Percentiles rank a stretch among this genome's conserved stretches.
These are phyloP conservation scores for Gasterosteus aculeatus DNA, from an alignment of 2,113 vertebrate species.

Conservation along the genomic window DNA sequence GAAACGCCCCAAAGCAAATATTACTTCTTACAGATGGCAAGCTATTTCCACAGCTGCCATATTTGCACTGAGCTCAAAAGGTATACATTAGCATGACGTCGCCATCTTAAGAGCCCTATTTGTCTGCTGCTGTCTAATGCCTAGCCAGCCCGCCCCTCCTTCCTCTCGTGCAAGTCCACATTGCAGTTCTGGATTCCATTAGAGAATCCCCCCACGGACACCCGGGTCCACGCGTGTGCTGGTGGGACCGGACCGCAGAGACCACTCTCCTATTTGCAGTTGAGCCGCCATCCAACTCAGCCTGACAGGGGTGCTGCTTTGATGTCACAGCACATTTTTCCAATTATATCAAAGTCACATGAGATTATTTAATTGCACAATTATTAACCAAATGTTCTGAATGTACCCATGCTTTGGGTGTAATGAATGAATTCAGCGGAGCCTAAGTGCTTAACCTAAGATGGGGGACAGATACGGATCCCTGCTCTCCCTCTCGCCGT, in stretches of 20 bases:
- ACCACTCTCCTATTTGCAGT: constrained; percentile 46
- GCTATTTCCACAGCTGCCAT: constrained; percentile 51
- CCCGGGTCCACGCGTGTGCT: constrained; percentile 14
- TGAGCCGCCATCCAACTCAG: constrained; percentile 30
- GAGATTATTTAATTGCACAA: constrained; percentile 71
- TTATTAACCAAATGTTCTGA: constrained; percentile 75
- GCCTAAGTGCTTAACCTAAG: constrained; percentile 69
- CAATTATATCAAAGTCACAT: constrained; percentile 63
- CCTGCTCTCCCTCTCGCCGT: constrained; percentile 53
- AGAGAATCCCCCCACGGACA: constrained; percentile 12
- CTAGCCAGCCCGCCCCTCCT: not conserved
- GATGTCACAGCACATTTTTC: constrained; percentile 58
- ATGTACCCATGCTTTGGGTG: constrained; percentile 55
- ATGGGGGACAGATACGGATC: constrained; percentile 67
- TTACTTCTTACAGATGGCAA: constrained; percentile 64
- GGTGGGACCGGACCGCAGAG: constrained; percentile 7
- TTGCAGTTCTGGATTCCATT: constrained; percentile 33
- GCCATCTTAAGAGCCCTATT: constrained; percentile 42
- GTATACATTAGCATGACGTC: constrained; percentile 61
- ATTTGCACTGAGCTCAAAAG: constrained; percentile 27
- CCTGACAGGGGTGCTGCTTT: constrained; percentile 37
- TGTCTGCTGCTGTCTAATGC: constrained; percentile 31
- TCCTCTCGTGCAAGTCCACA: not conserved
- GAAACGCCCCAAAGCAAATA: constrained; percentile 75
- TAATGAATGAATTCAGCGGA: constrained; percentile 70